Base-by-base conservation (phyloP, 2,888 invertebrate species). In the Physocephala rufipes region DNA sequence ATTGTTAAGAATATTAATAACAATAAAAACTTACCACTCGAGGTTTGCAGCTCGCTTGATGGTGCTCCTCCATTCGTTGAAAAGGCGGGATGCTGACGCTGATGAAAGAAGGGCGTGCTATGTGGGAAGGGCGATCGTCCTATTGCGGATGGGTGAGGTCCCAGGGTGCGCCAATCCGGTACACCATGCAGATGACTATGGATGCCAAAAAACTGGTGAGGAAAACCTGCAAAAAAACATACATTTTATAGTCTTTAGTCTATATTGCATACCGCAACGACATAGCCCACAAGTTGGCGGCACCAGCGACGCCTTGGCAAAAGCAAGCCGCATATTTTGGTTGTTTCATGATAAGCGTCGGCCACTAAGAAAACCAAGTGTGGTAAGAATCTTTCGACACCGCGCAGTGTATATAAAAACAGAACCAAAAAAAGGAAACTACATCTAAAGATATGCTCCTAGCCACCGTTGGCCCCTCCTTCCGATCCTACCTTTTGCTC, bases 161-260 rank as follows among this genome's bases (percentile, higher is more conserved):
- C 82, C 64, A 83, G 66, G 9, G 83, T 78, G 78, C 90, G 89
- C 86, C 92, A 90, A 62, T 91, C 91, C 16, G 90, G 85, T 1
- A 15, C 90, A 12, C 90, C 90, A 26, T 91, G 91, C 76, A 90
- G 87, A 13, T 89, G 88, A 0, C 90, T 90, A 13, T 91, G 92
- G 76, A 92, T 86, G 2, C 91, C 91, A 9, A 91, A 91, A 74
- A 92, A 82, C 82, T 92, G 93, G 80, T 93, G 93, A 0, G 92
- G 92, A 80, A 93, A 91, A 76, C 93, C 93, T 93, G 71, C 3
- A 74, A 75, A 63, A 55, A 51, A 67, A 28, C 0, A 16, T 13
- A 63, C 26, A 63, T 21, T 63, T 61, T 16, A 19, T 19, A 53
- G 66, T 53, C 36, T 66, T 30, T 36, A 66, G 30, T 66, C 53